Evolutionary conservation across 2,888 invertebrate genomes (phyloP).

Genomic region (Ennomos erosarius): DNA sequence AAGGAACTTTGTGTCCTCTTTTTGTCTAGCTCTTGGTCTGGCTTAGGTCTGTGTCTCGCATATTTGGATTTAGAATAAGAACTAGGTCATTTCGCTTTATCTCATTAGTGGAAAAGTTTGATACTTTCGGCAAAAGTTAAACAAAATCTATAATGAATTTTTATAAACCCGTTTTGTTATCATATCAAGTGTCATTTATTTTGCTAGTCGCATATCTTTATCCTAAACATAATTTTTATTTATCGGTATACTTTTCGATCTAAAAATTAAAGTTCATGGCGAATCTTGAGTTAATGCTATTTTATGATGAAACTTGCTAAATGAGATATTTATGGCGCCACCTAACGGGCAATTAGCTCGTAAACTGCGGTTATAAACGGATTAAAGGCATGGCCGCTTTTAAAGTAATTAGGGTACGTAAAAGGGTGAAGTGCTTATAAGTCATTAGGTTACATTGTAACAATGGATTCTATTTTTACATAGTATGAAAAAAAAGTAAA

Average conservation of each 20-base stretch:
- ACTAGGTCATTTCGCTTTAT: no score
- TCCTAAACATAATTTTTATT: no score
- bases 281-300: slow-evolving; percentile 7
- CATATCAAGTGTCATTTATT: no score
- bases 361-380: slow-evolving; percentile 23
- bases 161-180: no score
- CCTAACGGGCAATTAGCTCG: slow-evolving; percentile 25
- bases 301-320: slow-evolving; percentile 26
- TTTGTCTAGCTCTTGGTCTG: background rate
- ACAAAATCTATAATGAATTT: no score
- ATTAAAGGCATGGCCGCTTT: slow-evolving; percentile 18
- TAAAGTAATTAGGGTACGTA: slow-evolving; percentile 13
- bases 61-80: no score
- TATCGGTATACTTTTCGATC: no score
- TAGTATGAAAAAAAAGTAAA: no score
- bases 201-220: no score
- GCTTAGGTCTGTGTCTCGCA: background rate
- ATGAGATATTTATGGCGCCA: slow-evolving; percentile 23
- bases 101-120: no score
- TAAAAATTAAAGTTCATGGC: background rate
- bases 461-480: no score
- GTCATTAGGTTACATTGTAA: slow-evolving; percentile 2
- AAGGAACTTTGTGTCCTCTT: slow-evolving; percentile 2
- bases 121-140: no score
- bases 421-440: slow-evolving; percentile 12